Percentiles rank a stretch among this genome's conserved stretches.
phyloP scores from a whole-genome alignment of 2,888 invertebrate genomes.

The Agapetus fuscipes region DNA sequence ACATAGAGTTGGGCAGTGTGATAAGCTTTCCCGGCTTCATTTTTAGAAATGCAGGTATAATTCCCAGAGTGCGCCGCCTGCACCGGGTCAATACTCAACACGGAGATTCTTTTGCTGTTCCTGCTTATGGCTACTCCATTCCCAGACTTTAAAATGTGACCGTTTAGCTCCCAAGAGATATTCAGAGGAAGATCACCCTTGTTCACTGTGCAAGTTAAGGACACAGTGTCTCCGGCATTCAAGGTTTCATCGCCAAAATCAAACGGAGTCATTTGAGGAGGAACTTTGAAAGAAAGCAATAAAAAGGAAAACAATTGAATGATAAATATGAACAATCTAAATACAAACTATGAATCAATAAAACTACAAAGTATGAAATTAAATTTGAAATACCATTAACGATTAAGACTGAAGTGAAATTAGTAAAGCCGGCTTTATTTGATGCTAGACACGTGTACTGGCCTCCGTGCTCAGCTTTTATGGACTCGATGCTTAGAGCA shows the following conservation, averaged over 20 bases:
- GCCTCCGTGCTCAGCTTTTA: slow-evolving; percentile 48
- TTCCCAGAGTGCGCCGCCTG: slow-evolving; percentile 46
- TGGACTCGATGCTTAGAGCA: slow-evolving; percentile 43
- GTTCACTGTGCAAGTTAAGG: slow-evolving; percentile 52
- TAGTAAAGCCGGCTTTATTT: slow-evolving; percentile 49
- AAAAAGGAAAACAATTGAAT: slow-evolving; percentile 21
- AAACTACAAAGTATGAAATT: not conserved
- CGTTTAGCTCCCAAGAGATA: slow-evolving; percentile 54
- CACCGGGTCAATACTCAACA: slow-evolving; percentile 49
- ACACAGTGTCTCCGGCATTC: slow-evolving; percentile 54
- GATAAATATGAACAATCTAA: slow-evolving; percentile 1
- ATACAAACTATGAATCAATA: not conserved
- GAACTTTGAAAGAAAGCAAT: slow-evolving; percentile 28
- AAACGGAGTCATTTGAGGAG: slow-evolving; percentile 39
- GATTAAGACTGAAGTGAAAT: slow-evolving; percentile 38
- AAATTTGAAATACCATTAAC: slow-evolving; percentile 34
- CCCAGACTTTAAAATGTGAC: slow-evolving; percentile 30
- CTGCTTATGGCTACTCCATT: slow-evolving; percentile 41
- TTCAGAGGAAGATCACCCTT: slow-evolving; percentile 60
- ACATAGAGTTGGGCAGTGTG: slow-evolving; percentile 43
- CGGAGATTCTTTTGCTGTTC: slow-evolving; percentile 40
- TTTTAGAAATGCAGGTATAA: slow-evolving; percentile 46
- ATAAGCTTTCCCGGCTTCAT: slow-evolving; percentile 43
- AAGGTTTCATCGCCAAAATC: slow-evolving; percentile 53
- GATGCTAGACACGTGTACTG: slow-evolving; percentile 52